Base-by-base conservation (phyloP, 64 coral and sea anemone species). In the Orbicella faveolata region DNA sequence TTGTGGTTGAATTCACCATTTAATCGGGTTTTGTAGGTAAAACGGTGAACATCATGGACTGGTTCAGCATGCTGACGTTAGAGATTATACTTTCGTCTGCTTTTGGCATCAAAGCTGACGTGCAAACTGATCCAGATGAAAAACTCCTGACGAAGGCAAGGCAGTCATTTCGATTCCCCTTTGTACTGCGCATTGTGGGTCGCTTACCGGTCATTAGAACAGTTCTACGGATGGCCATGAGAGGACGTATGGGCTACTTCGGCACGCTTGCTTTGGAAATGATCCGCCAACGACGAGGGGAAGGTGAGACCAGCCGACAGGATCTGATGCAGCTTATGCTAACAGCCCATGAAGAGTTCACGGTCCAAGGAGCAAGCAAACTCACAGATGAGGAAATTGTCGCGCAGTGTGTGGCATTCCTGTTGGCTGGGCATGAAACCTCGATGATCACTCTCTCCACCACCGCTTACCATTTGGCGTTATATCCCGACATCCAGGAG, bases 291-390 rank as follows among this genome's bases (percentile, higher is more conserved):
- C 87, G 92, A 20, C 77, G 79, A 78, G 69, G 82, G 53, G 36
- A 63, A 63, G 69, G 75, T 9, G 17, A 20, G 30, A n/a, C 39
- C 2, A 78, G 66, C 20, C 37, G 87, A 1, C 64, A 94, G 52
- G 92, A 94, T 86, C 87, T 94, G 16, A 57, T 94, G 10, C 79
- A 90, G 14, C 73, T 94, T 1, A 94, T 94, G 92, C 73, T 94
- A 48, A 74, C 72, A 25, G 92, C 92, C 11, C 36, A 36, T 44
- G 61, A 83, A 66, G 81, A 83, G 61, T 70, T 73, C n/a, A 74
- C 74, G 6, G 52, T 35, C 1, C 37, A 94, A 18, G 88, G 75
- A 21, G 86, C 53, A 76, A 76, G 52, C 53, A 94, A 78, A 72
- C 74, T 94, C 2, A 90, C 70, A 16, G 75, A 84, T 77, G 87